Evolutionary conservation across 64 coral and sea anemone species (phyloP), one percentile per base, ranked within the genome.

Genomic region (Cladopsammia gracilis): DNA sequence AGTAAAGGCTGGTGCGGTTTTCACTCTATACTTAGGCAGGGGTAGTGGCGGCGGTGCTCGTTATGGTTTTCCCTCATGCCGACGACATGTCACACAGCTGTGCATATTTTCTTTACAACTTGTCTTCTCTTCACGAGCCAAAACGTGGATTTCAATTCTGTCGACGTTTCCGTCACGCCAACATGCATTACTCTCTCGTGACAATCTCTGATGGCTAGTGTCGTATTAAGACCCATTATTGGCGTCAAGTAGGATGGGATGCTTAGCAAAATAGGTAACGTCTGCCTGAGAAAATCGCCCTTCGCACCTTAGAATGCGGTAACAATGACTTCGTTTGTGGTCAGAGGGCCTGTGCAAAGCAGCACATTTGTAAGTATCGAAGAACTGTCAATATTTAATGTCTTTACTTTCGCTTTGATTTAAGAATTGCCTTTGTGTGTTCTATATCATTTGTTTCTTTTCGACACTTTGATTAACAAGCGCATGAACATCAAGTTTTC

Each of bases 151-250:
- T 79, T 57, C 5, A 85, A 53, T 86, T 92, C 79, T 50, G 82
- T 72, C 20, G 65, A 11, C 42, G 90, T 91, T 23, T 57, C 62
- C 23, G 46, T 71, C 53, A 91, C 70, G 15, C 77, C 77, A 45
- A 34, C 66, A 65, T 91, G 89, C 20, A 71, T 56, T 42, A 91
- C 89, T 71, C 23, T 70, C 61, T 52, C 79, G n/a, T 91, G 77
- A 53, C 76, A 20, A n/a, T 15, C n/a, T 91, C 62, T 72, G 10
- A 88, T 46, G 19, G 75, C n/a, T 52, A 76, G 54, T 6, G 10
- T 18, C 34, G 86, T 88, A n/a, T n/a, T n/a, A n/a, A 44, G 75
- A 34, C 49, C 75, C 0, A 45, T 76, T 44, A 3, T 22, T 16
- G 7, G 75, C 75, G 47, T 59, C 47, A 43, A 81, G 48, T n/a